A percentile compares a stretch with the other conserved stretches of the same genome.
These are phyloP conservation scores for Trematocara unimaculatum DNA, from an alignment of 2,113 vertebrate genomes.

Conservation along the genomic window DNA sequence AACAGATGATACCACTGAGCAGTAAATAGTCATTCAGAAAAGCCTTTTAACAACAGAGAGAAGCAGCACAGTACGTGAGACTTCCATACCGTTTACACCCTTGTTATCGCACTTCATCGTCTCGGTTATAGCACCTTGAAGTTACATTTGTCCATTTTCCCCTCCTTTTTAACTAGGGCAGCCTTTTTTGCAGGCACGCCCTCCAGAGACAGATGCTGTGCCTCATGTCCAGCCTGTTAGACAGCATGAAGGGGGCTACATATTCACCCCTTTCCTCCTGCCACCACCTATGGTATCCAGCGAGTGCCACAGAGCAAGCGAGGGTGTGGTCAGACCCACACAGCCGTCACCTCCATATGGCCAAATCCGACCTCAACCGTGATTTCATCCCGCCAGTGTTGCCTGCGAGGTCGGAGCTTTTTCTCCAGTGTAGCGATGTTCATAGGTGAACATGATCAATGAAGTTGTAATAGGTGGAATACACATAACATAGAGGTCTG, in stretches of 20 bases:
- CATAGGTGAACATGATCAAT: neutral
- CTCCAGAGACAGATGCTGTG: constrained; percentile 58
- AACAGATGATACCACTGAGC: neutral
- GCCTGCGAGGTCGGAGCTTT: neutral
- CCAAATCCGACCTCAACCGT: neutral
- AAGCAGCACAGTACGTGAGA: neutral
- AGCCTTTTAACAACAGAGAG: neutral
- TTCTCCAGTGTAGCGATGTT: neutral
- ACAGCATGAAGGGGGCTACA: constrained; percentile 56
- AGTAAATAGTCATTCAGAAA: neutral
- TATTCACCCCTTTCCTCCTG: constrained; percentile 20
- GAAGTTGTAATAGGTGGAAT: neutral
- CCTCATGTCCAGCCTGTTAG: constrained; percentile 67
- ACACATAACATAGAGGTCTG: neutral
- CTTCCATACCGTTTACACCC: neutral
- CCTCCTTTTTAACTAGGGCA: neutral
- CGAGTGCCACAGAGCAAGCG: constrained; percentile 37
- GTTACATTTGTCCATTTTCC: neutral
- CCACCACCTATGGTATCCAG: constrained; percentile 43
- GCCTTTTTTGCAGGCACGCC: neutral
- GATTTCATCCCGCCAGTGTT: neutral
- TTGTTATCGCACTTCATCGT: neutral
- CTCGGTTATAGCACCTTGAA: neutral
- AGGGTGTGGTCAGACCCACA: constrained; percentile 38
- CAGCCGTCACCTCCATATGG: constrained; percentile 63